phyloP scores from a whole-genome alignment of 2,113 vertebrate species.

The Scytalopus superciliaris region DNA sequence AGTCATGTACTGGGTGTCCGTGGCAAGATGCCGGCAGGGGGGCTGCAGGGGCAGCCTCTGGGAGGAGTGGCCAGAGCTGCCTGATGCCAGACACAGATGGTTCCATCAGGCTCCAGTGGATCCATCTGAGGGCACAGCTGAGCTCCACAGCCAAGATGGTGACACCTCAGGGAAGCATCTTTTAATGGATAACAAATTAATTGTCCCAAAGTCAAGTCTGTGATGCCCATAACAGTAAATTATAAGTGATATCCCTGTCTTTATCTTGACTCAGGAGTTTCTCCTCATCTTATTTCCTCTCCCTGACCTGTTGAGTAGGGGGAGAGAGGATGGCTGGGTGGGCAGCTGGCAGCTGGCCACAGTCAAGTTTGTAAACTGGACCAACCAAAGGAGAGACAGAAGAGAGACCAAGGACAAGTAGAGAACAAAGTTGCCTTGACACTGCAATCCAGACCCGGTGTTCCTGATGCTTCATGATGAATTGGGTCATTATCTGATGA shows the following conservation, averaged over 20 bases:
- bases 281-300: not conserved
- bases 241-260: not conserved
- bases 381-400: not conserved
- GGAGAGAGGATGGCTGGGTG: not conserved
- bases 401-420: not conserved
- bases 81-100: fast-evolving
- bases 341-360: not conserved
- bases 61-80: fast-evolving
- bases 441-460: not conserved
- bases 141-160: not conserved
- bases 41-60: not conserved
- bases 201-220: not conserved
- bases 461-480: not conserved
- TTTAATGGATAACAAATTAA: not conserved
- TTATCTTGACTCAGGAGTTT: not conserved
- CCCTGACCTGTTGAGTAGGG: not conserved
- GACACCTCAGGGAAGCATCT: not conserved
- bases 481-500: not conserved
- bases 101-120: not conserved
- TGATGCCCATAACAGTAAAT: not conserved
- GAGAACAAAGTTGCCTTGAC: not conserved
- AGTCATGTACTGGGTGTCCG: not conserved
- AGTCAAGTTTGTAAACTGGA: not conserved
- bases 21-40: fast-evolving
- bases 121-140: not conserved